Base-by-base conservation (phyloP, 2,797 vertebrate genomes). In the Pelodytes ibericus region DNA sequence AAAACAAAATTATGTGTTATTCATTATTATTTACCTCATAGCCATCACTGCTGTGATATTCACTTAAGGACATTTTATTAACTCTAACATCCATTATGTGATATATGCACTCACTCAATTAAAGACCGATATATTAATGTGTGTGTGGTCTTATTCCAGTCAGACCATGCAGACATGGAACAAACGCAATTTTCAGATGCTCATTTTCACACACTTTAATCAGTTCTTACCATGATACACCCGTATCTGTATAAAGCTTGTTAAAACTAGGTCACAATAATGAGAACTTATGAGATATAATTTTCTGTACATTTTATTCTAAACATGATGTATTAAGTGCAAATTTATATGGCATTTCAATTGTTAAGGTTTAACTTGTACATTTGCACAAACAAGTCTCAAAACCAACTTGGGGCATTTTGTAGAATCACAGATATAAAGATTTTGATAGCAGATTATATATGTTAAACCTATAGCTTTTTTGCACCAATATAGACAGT, bases 261-360 rank as follows among this genome's bases (percentile, higher is more conserved):
- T 44, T 44, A 2, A 53, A 53, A 53, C 49, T 53, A 53, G 49
- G 49, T 53, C 49, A 53, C n/a, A 53, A 24, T 53, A 22, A 53
- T 44, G 41, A 44, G 41, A 44, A 44, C 15, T 44, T 3, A 16
- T 53, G 16, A 22, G 20, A 20, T 8, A 44, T 44, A 44, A 13
- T 44, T 44, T 44, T 16, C 10, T 13, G 41, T 44, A 44, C 41
- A 44, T 44, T 44, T 44, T 1, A 44, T 44, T 44, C 7, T 44
- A 3, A 44, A 13, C 10, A 1, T 44, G 1, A 44, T 3, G 18
- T 44, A 44, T 44, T 44, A 13, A 44, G 18, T 16, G 13, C 18
- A n/a, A 10, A 10, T 13, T 1, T 13, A 3, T 44, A 13, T 44
- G 13, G 18, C 10, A 44, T 1, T 53, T 53, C 5, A 53, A 53